Percentiles rank a stretch among this genome's conserved stretches.
These are phyloP conservation scores for Cyanoderma ruficeps DNA, from an alignment of 2,113 vertebrate species.

Conservation along the genomic window DNA sequence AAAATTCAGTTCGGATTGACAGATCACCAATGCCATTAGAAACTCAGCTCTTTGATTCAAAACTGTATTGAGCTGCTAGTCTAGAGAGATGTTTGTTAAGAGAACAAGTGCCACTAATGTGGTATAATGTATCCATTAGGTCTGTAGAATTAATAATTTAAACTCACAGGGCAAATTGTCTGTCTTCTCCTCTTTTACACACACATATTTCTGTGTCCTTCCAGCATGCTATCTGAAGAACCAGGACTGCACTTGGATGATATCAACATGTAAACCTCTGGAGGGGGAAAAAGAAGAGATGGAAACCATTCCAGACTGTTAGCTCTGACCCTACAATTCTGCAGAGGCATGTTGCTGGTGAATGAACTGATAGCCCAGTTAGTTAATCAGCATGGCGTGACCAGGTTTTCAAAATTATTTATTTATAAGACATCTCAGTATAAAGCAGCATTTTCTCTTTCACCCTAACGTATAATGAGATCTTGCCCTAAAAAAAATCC, in stretches of 20 bases:
- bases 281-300: slow-evolving; percentile 33
- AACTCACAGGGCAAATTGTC: not conserved
- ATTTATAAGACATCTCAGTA: slow-evolving; percentile 22
- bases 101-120: slow-evolving; percentile 55
- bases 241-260: not conserved
- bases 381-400: slow-evolving; percentile 20
- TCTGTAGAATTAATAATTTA: slow-evolving; percentile 68
- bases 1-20: slow-evolving; percentile 39
- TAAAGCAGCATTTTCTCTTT: slow-evolving; percentile 15
- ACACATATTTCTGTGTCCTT: slow-evolving; percentile 47
- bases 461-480: not conserved
- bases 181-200: slow-evolving; percentile 10
- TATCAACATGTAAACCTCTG: slow-evolving; percentile 17
- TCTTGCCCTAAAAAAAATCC: not conserved
- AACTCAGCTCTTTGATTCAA: slow-evolving; percentile 36
- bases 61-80: slow-evolving; percentile 51
- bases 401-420: slow-evolving; percentile 14
- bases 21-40: slow-evolving; percentile 24
- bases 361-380: slow-evolving; percentile 35
- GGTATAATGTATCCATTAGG: slow-evolving; percentile 65
- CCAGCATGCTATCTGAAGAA: slow-evolving; percentile 58
- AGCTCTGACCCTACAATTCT: slow-evolving; percentile 57
- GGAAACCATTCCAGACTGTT: slow-evolving; percentile 61
- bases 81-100: slow-evolving; percentile 51
- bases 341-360: slow-evolving; percentile 71